Percentiles rank a stretch among this genome's conserved stretches.
These are phyloP conservation scores for Anagrus nilaparvatae DNA, from an alignment of 1,140 invertebrate genomes.

Conservation along the genomic window DNA sequence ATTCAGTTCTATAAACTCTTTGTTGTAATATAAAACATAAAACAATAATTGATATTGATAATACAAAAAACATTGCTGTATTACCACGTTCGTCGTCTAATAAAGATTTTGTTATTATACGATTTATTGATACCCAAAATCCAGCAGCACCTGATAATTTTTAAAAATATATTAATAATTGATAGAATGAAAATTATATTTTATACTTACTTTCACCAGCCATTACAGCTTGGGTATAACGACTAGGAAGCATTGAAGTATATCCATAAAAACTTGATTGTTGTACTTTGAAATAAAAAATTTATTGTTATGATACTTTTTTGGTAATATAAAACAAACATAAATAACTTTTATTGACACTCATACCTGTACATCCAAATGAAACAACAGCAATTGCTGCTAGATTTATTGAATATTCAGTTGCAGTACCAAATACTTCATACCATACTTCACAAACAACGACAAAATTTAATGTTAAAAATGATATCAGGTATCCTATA, in stretches of 20 bases:
- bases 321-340: too few species aligned
- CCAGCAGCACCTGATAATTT: constrained; percentile 63
- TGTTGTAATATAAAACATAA: constrained; percentile 68
- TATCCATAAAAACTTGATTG: constrained; percentile 92
- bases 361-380: constrained; percentile 72
- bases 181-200: neutral
- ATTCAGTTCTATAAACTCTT: constrained; percentile 63
- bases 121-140: constrained; percentile 71
- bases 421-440: constrained; percentile 60
- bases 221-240: constrained; percentile 89
- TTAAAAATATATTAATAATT: neutral
- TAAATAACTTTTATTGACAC: constrained; percentile 9
- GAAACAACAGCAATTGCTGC: constrained; percentile 75
- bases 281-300: constrained; percentile 65
- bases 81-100: constrained; percentile 63
- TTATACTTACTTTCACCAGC: constrained; percentile 74
- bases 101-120: constrained; percentile 72
- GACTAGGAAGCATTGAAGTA: constrained; percentile 78
- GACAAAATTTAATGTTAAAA: constrained; percentile 71
- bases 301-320: too few species aligned
- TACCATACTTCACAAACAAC: constrained; percentile 76
- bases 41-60: constrained; percentile 64
- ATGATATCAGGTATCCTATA: constrained; percentile 72
- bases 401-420: constrained; percentile 72
- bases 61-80: constrained; percentile 74